phyloP scores from a whole-genome alignment of 2,113 vertebrate genomes.

The Machaerirhynchus nigripectus region DNA sequence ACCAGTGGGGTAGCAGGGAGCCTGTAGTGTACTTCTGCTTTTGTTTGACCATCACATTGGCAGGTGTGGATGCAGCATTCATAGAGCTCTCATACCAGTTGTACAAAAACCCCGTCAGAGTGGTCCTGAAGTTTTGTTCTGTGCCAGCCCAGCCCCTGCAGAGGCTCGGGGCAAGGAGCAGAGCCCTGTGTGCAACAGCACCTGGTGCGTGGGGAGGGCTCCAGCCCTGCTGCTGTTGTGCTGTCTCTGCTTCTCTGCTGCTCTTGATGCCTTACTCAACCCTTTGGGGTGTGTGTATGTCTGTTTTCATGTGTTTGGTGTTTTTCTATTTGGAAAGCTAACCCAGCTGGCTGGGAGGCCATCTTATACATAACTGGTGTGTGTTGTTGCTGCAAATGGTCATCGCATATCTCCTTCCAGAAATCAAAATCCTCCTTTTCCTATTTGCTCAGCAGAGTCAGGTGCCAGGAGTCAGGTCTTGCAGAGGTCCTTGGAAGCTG shows the following conservation, averaged over 20 bases:
- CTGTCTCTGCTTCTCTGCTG: background rate
- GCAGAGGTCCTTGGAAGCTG: background rate
- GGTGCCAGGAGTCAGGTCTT: background rate
- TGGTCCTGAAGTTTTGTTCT: fast-evolving
- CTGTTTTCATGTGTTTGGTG: background rate
- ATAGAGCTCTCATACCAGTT: fast-evolving
- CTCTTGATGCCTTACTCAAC: background rate
- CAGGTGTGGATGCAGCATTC: background rate
- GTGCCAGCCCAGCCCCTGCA: background rate
- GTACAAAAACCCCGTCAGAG: fast-evolving
- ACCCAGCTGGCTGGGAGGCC: background rate
- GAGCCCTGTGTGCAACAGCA: background rate
- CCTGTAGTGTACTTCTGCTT: background rate
- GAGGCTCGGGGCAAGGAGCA: fast-evolving
- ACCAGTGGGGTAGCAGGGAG: background rate
- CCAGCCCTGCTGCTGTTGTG: background rate
- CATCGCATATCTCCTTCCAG: fast-evolving
- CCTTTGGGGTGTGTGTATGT: too few relatives aligned
- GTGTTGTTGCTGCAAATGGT: background rate
- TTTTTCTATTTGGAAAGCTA: background rate
- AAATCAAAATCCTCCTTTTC: background rate
- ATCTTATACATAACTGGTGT: too few relatives aligned
- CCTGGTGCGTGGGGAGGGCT: background rate
- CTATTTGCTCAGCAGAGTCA: background rate
- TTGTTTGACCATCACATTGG: fast-evolving